Evolutionary conservation across 1,140 invertebrate species (phyloP).

Genomic region (Epicauta chinensis): DNA sequence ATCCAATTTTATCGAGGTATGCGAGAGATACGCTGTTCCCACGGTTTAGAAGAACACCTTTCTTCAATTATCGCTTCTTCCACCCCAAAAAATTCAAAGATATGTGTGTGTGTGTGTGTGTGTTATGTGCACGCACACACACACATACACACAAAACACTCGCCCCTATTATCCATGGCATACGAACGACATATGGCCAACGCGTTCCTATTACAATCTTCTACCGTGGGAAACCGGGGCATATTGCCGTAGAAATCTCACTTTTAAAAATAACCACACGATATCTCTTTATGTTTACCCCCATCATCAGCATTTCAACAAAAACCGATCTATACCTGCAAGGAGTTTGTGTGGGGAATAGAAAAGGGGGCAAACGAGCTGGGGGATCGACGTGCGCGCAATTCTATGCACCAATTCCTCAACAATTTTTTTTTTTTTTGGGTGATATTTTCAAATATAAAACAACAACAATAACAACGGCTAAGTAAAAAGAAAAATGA

Average conservation of each 20-base stretch:
- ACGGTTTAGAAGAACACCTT: conserved; percentile 22
- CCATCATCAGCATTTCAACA: no score
- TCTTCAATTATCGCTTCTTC: conserved; percentile 26
- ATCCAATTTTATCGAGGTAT: no score
- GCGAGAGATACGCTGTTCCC: conserved; percentile 20
- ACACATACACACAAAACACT: neutral
- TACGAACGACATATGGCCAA: conserved; percentile 26
- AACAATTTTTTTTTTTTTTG: no score
- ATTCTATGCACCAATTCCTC: no score
- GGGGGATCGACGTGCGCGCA: no score
- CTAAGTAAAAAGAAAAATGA: no score
- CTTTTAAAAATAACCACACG: neutral
- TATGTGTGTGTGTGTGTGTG: no score
- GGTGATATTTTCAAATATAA: no score
- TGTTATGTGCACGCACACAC: conserved; percentile 1
- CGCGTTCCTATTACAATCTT: conserved; percentile 11
- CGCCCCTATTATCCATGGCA: conserved; percentile 18
- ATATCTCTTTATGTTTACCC: neutral
- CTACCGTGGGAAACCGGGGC: conserved; percentile 24
- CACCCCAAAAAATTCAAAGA: neutral
- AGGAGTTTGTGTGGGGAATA: no score
- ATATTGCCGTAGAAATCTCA: conserved; percentile 7
- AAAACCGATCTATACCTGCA: no score
- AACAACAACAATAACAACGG: no score
- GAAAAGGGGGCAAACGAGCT: no score